Base-by-base conservation (phyloP, 2,888 invertebrate genomes). In the Sclerodermus sp. region DNA sequence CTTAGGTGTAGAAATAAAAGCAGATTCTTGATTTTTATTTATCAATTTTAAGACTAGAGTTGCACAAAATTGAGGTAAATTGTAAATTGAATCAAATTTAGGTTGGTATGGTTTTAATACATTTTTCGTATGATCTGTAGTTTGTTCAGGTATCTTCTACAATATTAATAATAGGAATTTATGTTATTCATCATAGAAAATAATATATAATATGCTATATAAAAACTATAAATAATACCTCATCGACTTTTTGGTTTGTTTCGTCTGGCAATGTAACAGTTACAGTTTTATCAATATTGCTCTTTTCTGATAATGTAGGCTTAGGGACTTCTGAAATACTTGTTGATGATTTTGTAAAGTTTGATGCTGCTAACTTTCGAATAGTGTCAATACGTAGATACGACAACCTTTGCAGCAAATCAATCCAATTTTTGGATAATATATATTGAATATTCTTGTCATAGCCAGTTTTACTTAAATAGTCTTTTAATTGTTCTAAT, bases 341-440 rank as follows among this genome's bases (percentile, higher is more conserved):
- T 3, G 4, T 23, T n/a, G 34, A n/a, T 10, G 23, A 9, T 9
- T 51, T 58, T 1, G 14, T 16, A 3, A 31, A 14, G 0, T 49
- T 42, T 1, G 39, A 23, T 0, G 41, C 16, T 6, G 59, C 51
- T 32, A 62, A 32, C 29, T 64, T 72, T 43, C 70, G 64, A 8
- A 72, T 56, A 2, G 59, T 67, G 36, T 76, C 67, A 4, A 74
- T 66, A 40, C 73, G 73, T 0, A 71, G 66, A 16, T 70, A 73
- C 0, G 74, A 71, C 13, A 82, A 66, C 66, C 79, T 83, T 61
- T 83, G 81, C 34, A 83, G 64, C 34, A 81, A 70, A 1, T 80
- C 77, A 1, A 80, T 71, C 77, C 83, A 81, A 55, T 84, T 82
- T 58, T 80, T 83, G 58, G 78, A 81, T 2, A 83, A 44, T 10